These are phyloP conservation scores for Drosophila watanabei DNA, from an alignment of 1,140 invertebrate species.

Conservation along the genomic window DNA sequence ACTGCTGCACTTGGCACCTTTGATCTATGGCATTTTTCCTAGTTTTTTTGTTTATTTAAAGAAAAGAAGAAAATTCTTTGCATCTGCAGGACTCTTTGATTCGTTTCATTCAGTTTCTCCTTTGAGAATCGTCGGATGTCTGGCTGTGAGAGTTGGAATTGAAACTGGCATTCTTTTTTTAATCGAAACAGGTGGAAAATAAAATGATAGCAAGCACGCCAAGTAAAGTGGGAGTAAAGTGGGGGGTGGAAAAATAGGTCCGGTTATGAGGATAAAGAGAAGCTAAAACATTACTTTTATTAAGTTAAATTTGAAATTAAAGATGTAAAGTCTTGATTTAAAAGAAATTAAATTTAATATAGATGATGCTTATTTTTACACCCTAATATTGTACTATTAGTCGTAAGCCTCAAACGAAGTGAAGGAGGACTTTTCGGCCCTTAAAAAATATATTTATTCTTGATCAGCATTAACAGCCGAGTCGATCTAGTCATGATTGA, in stretches of 20 bases:
- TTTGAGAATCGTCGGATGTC: constrained; percentile 13
- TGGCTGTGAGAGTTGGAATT: constrained; percentile 6
- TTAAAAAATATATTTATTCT: no score
- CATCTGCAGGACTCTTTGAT: constrained; percentile 5
- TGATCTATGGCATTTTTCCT: constrained; percentile 9
- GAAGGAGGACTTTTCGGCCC: no score
- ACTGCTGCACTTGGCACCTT: constrained; percentile 9
- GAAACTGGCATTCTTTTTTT: background rate
- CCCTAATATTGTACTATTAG: no score
- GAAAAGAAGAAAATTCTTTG: no score
- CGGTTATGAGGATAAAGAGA: no score
- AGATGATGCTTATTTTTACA: no score
- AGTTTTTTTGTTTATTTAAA: background rate
- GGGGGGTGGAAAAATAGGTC: background rate
- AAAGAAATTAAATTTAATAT: background rate
- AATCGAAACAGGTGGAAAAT: constrained; percentile 19
- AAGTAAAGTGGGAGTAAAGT: background rate
- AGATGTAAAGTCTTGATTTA: background rate
- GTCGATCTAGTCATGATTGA: no score
- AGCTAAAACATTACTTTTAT: background rate
- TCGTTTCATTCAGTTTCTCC: constrained; percentile 1
- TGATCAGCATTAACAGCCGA: no score
- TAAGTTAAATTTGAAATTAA: background rate
- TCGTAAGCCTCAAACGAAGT: no score
- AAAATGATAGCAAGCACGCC: constrained; percentile 4